A percentile compares a stretch with the other conserved stretches of the same genome.
Evolutionary conservation across 2,888 invertebrate species (phyloP).

Genomic region (Habrosyne pyritoides): DNA sequence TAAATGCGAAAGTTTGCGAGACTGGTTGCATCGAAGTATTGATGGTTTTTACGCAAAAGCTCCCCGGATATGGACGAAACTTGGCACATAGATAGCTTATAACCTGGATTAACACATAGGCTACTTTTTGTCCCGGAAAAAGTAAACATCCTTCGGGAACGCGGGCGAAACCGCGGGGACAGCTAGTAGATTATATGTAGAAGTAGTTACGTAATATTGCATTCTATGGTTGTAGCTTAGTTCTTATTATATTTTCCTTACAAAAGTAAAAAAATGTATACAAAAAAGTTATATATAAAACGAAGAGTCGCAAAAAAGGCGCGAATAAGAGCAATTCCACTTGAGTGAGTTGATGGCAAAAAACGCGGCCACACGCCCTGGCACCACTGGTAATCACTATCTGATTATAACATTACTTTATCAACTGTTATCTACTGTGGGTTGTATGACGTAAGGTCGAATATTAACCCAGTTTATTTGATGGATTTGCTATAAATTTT

Average conservation of each 20-base stretch:
- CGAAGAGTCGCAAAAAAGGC: neutral
- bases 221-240: neutral
- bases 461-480: conserved; percentile 8
- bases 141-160: no score
- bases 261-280: neutral
- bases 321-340: neutral
- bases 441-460: conserved; percentile 4
- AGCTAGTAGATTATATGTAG: no score
- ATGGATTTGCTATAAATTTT: no score
- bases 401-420: conserved; percentile 1
- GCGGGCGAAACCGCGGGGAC: no score
- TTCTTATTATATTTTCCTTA: neutral
- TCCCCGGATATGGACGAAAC: no score
- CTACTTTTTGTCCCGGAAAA: no score
- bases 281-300: neutral
- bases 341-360: conserved; percentile 3
- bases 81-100: no score
- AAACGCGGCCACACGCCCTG: conserved; percentile 6
- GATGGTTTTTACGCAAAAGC: no score
- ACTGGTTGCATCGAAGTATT: no score
- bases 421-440: neutral
- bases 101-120: no score
- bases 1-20: no score
- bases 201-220: no score
- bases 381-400: neutral